Evolutionary conservation across 2,797 vertebrate species (phyloP).

Genomic region (Rhinatrema bivittatum): DNA sequence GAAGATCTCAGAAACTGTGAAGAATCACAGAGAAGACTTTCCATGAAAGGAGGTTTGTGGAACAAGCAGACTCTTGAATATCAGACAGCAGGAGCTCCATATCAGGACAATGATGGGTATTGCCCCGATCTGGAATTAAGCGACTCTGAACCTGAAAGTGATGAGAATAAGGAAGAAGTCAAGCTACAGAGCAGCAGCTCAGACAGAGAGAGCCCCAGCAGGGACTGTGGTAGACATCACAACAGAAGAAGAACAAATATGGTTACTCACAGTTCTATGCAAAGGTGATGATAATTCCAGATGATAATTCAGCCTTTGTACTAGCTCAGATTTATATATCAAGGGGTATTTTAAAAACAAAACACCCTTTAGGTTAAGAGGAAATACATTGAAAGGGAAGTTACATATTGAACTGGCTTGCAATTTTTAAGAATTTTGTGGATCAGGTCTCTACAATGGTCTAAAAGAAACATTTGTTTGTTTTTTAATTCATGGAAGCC

Average conservation of each 20-base stretch:
- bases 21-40: slow-evolving; percentile 65
- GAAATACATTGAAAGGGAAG: slow-evolving; percentile 22
- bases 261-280: slow-evolving; percentile 70
- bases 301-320: slow-evolving; percentile 33
- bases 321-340: slow-evolving; percentile 29
- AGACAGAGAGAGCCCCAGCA: slow-evolving; percentile 53
- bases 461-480: background rate
- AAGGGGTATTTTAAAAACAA: slow-evolving; percentile 29
- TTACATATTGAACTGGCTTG: slow-evolving; percentile 32
- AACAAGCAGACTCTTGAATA: slow-evolving; percentile 63
- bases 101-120: slow-evolving; percentile 92
- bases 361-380: slow-evolving; percentile 22
- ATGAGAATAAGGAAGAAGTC: slow-evolving; percentile 63
- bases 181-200: slow-evolving; percentile 52
- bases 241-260: slow-evolving; percentile 67
- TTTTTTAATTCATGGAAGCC: background rate
- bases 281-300: slow-evolving; percentile 78
- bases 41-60: slow-evolving; percentile 74
- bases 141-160: slow-evolving; percentile 89
- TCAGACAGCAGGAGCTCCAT: slow-evolving; percentile 49
- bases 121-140: slow-evolving; percentile 93
- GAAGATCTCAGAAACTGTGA: slow-evolving; percentile 77
- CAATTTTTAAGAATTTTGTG: slow-evolving; percentile 23
- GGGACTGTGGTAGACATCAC: slow-evolving; percentile 53
- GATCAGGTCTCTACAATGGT: slow-evolving; percentile 17